Evolutionary conservation across 2,888 invertebrate genomes (phyloP).

Genomic region (Apoda limacodes): DNA sequence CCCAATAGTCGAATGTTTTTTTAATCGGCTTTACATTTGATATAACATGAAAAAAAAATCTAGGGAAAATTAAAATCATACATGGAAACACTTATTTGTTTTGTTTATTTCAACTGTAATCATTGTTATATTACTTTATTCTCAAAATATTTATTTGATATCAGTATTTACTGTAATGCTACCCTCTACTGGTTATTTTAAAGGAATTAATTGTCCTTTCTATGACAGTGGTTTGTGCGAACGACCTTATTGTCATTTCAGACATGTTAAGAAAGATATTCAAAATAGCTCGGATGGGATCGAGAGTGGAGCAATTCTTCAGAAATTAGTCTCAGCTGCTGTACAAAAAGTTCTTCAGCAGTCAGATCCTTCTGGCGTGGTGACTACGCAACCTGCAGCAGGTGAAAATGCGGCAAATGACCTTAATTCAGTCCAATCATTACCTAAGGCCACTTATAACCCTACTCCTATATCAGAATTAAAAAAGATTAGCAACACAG

Average conservation of each 20-base stretch:
- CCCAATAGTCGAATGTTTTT: too few relatives aligned
- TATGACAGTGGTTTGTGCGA: slow-evolving; percentile 83
- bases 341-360: slow-evolving; percentile 71
- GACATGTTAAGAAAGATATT: slow-evolving; percentile 82
- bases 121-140: slow-evolving; percentile 6
- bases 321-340: slow-evolving; percentile 71
- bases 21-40: too few relatives aligned
- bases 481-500: slow-evolving; percentile 48
- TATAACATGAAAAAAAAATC: too few relatives aligned
- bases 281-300: slow-evolving; percentile 46
- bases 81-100: too few relatives aligned
- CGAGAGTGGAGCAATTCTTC: slow-evolving; percentile 62
- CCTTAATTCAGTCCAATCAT: slow-evolving; percentile 37
- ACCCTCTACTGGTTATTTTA: slow-evolving; percentile 90
- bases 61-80: too few relatives aligned
- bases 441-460: slow-evolving; percentile 64
- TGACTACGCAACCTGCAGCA: slow-evolving; percentile 21
- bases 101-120: too few relatives aligned
- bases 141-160: slow-evolving; percentile 3
- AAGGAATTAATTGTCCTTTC: slow-evolving; percentile 87
- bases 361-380: slow-evolving; percentile 37
- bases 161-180: slow-evolving; percentile 74
- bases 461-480: slow-evolving; percentile 76
- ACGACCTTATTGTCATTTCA: slow-evolving; percentile 93
- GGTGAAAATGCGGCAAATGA: slow-evolving; percentile 21